These are phyloP conservation scores for Dynastes hyllus DNA, from an alignment of 2,888 invertebrate species.

Conservation along the genomic window DNA sequence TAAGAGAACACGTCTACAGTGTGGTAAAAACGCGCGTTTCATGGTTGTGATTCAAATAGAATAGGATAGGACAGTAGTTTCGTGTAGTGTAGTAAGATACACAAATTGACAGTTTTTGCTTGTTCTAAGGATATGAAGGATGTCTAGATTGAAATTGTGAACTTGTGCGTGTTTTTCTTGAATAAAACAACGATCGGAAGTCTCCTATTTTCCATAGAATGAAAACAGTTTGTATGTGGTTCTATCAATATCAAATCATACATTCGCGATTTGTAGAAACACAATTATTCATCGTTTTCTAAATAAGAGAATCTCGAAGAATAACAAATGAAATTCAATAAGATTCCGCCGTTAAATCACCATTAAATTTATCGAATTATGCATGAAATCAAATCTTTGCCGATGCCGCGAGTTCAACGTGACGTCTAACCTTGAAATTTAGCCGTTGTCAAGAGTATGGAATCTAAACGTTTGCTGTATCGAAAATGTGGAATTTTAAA, in stretches of 20 bases:
- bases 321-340: not conserved
- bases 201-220: too few species aligned
- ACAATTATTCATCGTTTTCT: not conserved
- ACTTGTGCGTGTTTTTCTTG: not conserved
- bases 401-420: not conserved
- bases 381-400: not conserved
- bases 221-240: conserved; percentile 25
- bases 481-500: not conserved
- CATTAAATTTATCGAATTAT: conserved; percentile 10
- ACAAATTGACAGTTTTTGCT: too few species aligned
- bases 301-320: conserved; percentile 1
- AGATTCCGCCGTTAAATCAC: not conserved
- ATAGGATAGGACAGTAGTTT: too few species aligned
- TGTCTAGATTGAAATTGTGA: not conserved
- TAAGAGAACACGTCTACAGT: conserved; percentile 23
- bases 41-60: not conserved
- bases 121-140: too few species aligned
- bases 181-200: too few species aligned
- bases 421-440: conserved; percentile 13
- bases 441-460: not conserved
- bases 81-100: too few species aligned
- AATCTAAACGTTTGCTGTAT: not conserved
- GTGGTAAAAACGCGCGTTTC: not conserved
- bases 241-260: not conserved
- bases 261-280: conserved; percentile 16